phyloP scores from a whole-genome alignment of 2,888 invertebrate genomes.

The Cactoblastis cactorum region DNA sequence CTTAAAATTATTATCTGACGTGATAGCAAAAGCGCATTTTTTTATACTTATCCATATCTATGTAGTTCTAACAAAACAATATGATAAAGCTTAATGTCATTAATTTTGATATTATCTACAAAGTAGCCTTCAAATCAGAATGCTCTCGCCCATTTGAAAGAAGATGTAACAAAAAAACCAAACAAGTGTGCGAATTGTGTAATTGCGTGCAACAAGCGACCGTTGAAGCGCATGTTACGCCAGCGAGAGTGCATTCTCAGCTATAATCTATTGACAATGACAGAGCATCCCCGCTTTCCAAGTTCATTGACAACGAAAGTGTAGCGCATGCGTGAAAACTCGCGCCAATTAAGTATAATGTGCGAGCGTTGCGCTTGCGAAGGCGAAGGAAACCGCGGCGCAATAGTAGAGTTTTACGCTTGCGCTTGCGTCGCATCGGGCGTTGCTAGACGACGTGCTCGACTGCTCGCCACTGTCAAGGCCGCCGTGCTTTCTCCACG shows the following conservation, averaged over 20 bases:
- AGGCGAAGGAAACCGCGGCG: conserved; percentile 27
- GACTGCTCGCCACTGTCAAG: conserved; percentile 70
- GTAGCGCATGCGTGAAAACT: conserved; percentile 71
- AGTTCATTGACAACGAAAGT: conserved; percentile 79
- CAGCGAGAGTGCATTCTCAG: conserved; percentile 76
- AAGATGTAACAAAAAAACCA: background rate
- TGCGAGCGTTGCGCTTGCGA: conserved; percentile 30
- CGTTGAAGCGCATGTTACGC: conserved; percentile 44
- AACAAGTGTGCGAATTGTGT: conserved; percentile 37
- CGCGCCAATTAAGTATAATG: conserved; percentile 57
- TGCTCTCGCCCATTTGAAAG: background rate
- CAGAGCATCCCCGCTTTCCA: conserved; percentile 75
- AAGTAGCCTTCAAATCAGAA: background rate
- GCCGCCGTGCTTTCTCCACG: conserved; percentile 70
- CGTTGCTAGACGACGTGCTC: conserved; percentile 35
- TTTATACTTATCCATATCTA: too few species aligned
- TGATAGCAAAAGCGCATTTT: too few species aligned
- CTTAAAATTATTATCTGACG: too few species aligned
- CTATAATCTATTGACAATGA: conserved; percentile 65
- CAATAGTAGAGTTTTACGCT: too few species aligned
- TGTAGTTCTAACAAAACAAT: too few species aligned
- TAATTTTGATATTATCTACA: too few species aligned
- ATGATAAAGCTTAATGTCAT: too few species aligned
- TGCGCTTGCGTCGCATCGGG: conserved; percentile 25
- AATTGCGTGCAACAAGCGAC: conserved; percentile 49